Conservation (phyloP, 37 sponge, comb jelly and placozoan species). For the Eunapius fragilis region DNA sequence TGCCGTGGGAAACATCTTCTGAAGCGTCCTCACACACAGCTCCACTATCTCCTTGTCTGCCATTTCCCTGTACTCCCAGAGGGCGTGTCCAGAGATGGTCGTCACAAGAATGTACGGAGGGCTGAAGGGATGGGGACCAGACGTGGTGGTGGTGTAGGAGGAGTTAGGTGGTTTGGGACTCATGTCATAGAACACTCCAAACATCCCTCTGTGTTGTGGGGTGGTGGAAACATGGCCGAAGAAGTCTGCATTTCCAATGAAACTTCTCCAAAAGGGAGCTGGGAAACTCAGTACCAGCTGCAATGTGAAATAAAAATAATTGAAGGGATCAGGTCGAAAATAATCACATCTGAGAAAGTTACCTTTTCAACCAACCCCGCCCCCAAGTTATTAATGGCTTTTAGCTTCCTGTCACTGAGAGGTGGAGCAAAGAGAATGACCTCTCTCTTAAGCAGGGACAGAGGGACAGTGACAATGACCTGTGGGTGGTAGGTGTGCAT, state of each 20-base stretch:
- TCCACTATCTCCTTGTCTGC: constrained; percentile 50
- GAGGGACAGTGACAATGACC: constrained; percentile 90
- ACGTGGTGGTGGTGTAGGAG: background rate
- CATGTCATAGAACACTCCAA: constrained; percentile 86
- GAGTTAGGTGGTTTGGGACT: background rate
- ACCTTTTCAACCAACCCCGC: constrained; percentile 91
- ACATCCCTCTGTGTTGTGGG: constrained; percentile 67
- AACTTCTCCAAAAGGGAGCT: constrained; percentile 73
- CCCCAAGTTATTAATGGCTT: constrained; percentile 76
- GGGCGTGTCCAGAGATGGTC: constrained; percentile 72
- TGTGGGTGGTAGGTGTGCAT: constrained; percentile 11
- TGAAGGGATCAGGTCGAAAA: no score
- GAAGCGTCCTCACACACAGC: constrained; percentile 53
- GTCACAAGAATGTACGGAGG: constrained; percentile 62
- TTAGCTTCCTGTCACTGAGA: constrained; percentile 68
- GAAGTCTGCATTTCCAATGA: constrained; percentile 76
- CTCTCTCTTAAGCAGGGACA: constrained; percentile 68
- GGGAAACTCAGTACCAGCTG: constrained; percentile 83
- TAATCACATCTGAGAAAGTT: background rate
- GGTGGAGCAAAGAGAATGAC: constrained; percentile 67
- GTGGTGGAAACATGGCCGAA: constrained; percentile 78
- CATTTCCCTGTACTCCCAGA: constrained; percentile 48
- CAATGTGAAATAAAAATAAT: no score
- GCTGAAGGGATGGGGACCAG: background rate
- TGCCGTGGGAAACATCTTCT: constrained; percentile 72